Percentiles rank a stretch among this genome's conserved stretches.
phyloP scores from a whole-genome alignment of 2,113 vertebrate genomes.

The Nyctereutes procyonoides region DNA sequence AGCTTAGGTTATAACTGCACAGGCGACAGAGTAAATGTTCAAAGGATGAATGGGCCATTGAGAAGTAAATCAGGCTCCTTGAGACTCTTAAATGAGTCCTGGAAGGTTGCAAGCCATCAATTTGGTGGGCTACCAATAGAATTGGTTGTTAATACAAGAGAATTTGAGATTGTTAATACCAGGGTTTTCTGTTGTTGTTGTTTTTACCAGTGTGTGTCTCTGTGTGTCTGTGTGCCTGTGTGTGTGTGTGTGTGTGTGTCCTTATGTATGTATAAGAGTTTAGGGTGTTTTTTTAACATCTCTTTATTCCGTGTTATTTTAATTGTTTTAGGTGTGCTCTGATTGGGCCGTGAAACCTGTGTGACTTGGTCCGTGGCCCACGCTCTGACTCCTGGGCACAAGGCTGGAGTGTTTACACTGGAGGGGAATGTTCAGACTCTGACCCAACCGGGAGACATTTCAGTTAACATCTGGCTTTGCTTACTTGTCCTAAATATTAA shows the following conservation, averaged over 20 bases:
- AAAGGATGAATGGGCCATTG: slow-evolving; percentile 78
- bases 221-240: background rate
- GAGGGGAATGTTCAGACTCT: slow-evolving; percentile 40
- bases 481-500: slow-evolving; percentile 71
- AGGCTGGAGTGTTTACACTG: background rate
- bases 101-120: slow-evolving; percentile 37
- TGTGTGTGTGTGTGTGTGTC: background rate
- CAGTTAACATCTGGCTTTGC: slow-evolving; percentile 72
- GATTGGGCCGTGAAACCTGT: background rate
- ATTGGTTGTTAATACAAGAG: slow-evolving; percentile 32
- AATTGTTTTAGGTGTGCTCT: background rate
- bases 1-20: slow-evolving; percentile 77
- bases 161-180: slow-evolving; percentile 21
- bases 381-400: background rate
- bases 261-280: background rate
- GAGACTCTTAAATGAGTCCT: slow-evolving; percentile 54
- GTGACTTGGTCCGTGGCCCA: background rate
- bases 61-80: slow-evolving; percentile 59
- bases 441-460: slow-evolving; percentile 30
- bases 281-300: background rate
- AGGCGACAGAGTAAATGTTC: slow-evolving; percentile 67
- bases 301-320: background rate
- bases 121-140: slow-evolving; percentile 58
- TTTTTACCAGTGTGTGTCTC: no score
- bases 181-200: background rate